Evolutionary conservation across 2,113 vertebrate species (phyloP).

Genomic region (Hemiprocne comata): DNA sequence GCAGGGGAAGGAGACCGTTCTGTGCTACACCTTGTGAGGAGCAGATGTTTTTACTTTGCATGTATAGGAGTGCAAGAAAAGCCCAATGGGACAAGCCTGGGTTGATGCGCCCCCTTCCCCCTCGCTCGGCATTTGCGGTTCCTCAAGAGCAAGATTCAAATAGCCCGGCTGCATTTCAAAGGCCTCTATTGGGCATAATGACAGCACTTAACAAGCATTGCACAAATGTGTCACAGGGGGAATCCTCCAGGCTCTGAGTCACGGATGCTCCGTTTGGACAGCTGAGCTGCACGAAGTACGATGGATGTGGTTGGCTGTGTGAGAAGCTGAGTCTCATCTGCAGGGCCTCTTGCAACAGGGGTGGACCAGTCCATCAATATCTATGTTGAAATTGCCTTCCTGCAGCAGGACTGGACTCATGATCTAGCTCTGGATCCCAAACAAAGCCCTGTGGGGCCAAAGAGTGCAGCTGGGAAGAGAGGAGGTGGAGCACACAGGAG

Average conservation of each 20-base stretch:
- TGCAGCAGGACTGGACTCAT: rapidly evolving
- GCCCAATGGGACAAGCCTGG: rapidly evolving
- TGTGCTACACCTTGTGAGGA: rapidly evolving
- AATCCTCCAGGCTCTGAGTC: not conserved
- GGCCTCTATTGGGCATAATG: not conserved
- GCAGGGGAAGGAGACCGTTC: not conserved
- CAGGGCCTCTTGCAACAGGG: not conserved
- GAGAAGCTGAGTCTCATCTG: not conserved
- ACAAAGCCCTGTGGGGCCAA: not conserved
- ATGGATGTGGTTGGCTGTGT: rapidly evolving
- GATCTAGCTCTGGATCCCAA: not conserved
- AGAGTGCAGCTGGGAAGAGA: not conserved
- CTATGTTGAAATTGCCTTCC: rapidly evolving
- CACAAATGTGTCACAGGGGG: not conserved
- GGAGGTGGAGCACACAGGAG: rapidly evolving
- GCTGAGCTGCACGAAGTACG: not conserved
- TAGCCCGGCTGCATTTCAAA: not conserved
- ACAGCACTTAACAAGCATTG: not conserved
- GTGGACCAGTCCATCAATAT: rapidly evolving
- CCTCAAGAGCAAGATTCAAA: not conserved
- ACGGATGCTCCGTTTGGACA: not conserved
- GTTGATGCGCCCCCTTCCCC: not conserved
- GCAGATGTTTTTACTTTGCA: rapidly evolving
- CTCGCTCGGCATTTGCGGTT: not conserved
- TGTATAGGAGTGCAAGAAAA: rapidly evolving